A percentile compares a stretch with the other conserved stretches of the same genome.
Conservation (phyloP, 2,888 invertebrate genomes). For the Agelastica alni region DNA sequence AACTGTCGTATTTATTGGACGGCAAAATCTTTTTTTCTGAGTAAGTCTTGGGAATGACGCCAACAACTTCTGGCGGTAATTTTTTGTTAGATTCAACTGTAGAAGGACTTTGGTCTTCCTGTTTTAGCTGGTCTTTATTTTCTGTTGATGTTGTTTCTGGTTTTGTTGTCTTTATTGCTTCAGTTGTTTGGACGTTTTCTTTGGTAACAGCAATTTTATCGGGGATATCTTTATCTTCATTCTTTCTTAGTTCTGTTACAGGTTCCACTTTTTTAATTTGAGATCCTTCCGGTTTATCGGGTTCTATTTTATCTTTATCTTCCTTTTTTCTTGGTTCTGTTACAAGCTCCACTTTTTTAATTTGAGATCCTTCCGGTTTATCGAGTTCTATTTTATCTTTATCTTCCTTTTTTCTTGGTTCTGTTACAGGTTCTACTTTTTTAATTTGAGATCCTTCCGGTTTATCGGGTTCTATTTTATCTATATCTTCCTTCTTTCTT, state of each 20-base stretch:
- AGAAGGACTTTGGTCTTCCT: neutral
- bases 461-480: neutral
- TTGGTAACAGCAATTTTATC: neutral
- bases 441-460: neutral
- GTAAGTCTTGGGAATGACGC: constrained; percentile 42
- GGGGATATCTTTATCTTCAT: neutral
- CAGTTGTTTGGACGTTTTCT: neutral
- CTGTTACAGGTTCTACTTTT: neutral
- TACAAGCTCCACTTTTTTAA: neutral
- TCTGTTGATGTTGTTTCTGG: neutral
- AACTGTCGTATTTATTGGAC: constrained; percentile 40
- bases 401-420: neutral
- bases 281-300: no score
- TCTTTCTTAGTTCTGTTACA: neutral
- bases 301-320: neutral
- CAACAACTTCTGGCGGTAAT: constrained; percentile 47
- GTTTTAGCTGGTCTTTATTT: neutral
- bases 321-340: neutral
- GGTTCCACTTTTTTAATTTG: neutral
- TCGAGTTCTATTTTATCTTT: neutral
- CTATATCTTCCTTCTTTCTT: neutral
- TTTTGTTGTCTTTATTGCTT: neutral
- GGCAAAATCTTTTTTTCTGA: constrained; percentile 27
- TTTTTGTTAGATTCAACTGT: constrained; percentile 26
- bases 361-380: neutral